These are phyloP conservation scores for Chrysomela aeneicollis DNA, from an alignment of 2,888 invertebrate genomes.

Conservation along the genomic window DNA sequence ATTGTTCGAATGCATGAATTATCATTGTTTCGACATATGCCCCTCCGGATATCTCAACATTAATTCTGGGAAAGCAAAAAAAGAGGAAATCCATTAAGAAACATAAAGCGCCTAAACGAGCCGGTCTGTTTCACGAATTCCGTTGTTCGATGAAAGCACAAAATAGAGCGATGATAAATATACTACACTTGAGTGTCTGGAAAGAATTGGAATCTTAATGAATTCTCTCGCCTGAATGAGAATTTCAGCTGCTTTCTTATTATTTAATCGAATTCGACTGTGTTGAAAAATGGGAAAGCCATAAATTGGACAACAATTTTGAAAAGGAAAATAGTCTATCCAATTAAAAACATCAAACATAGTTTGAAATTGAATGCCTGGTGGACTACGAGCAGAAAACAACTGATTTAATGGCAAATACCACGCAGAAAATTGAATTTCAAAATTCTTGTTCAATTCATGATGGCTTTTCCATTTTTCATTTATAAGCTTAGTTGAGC, in stretches of 20 bases:
- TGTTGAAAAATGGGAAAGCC: too few species aligned
- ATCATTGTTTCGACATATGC: not conserved
- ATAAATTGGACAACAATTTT: too few species aligned
- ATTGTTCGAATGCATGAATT: slow-evolving; percentile 1
- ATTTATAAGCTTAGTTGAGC: too few species aligned
- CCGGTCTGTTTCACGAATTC: not conserved
- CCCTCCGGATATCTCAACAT: not conserved
- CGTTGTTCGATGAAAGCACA: not conserved
- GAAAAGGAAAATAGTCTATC: too few species aligned
- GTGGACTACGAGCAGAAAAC: too few species aligned
- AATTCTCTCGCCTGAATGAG: not conserved
- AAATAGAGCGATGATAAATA: not conserved
- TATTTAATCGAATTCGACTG: not conserved
- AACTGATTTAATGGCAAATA: too few species aligned
- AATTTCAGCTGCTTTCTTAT: not conserved
- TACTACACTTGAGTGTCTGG: not conserved
- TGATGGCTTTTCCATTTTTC: too few species aligned
- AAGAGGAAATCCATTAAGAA: not conserved
- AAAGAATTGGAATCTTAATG: not conserved
- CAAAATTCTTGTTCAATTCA: too few species aligned
- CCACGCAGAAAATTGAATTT: too few species aligned
- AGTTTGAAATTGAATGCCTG: too few species aligned
- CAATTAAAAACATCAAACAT: too few species aligned
- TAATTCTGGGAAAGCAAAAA: not conserved
- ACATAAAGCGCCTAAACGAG: not conserved